Base-by-base conservation (phyloP, 2,888 invertebrate species). In the Dorcus parallelipipedus region DNA sequence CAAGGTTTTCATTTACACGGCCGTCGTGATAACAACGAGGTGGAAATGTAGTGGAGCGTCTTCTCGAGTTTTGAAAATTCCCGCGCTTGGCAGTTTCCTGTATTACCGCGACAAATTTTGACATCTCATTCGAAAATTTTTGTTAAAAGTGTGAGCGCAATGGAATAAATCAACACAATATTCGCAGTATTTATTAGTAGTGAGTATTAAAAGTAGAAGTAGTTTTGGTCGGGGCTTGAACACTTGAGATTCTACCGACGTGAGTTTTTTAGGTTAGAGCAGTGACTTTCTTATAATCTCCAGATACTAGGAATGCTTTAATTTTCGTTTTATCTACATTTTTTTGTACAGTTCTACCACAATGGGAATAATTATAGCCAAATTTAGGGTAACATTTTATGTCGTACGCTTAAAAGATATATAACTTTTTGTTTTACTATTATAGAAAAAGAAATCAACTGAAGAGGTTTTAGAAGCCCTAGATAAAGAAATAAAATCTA, bases 401-500 rank as follows among this genome's bases (percentile, higher is more conserved):
- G 50, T 7, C 6, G 9, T 33, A 33, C 26, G 26, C 49, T 2
- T 10, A 17, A 17, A 26, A 38, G 8, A 7, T 23, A 23, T 20
- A 48, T 54, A 47, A 47, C 47, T 4, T 38, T 39, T 38, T 48
- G 26, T 7, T 20, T 51, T 64, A 63, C 65, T 49, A 53, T 77
- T 79, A 48, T 72, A 84, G 83, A 83, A 80, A 77, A 82, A 83
- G 75, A 82, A 82, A 70, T 82, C 82, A 14, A 83, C 83, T 1
- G 79, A 77, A 59, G 81, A 83, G 62, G 64, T 79, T 64, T 80
- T 93, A 60, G 91, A 91, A 71, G 83, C 84, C 60, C 81, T 93
- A 61, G 92, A 93, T 77, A 81, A 84, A 79, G 87, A 93, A 74
- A 93, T 96, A 52, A 86, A 86, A 69, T 82, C 84, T 39, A 90